Base-by-base conservation (phyloP, 2,888 invertebrate species). In the Caenorhabditis wallacei region DNA sequence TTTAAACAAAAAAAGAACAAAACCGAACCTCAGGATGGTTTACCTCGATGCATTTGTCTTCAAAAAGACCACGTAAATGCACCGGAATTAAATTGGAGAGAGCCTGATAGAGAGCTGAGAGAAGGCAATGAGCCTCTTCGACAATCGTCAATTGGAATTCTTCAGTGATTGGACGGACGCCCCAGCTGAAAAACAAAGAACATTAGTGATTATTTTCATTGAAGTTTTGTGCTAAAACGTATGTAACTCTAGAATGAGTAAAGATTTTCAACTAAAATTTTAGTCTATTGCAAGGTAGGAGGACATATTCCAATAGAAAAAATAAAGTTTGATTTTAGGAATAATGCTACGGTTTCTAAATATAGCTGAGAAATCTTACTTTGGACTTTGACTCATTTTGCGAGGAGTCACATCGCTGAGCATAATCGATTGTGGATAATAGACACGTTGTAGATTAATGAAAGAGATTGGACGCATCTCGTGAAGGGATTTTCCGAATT, bases 401-500 rank as follows among this genome's bases (percentile, higher is more conserved):
- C 96, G 95, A 0, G 96, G 96, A 93, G 97, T 97, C 91, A 96
- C 95, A 61, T 96, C 96, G 91, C 95, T 95, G 92, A 97, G 96
- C 84, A 95, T 94, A 93, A 96, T 95, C 93, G 97, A 97, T 61
- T 92, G 92, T 11, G 92, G 92, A 74, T 90, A 90, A 80, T 92
- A 92, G 63, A 92, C 89, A 24, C 92, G 84, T 80, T 92, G 92
- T 71, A 98, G 94, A 70, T 96, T 95, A 93, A 96, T 96, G 78
- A 97, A 94, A 88, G 96, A 96, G 61, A 97, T 95, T 92, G 96
- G 96, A 93, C 97, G 97, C 69, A 96, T 96, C 94, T 97, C 97
- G 92, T 97, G 96, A 66, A 97, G 96, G 43, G 97, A 96, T 90
- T 96, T 95, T 82, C 95, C 95, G 81, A 95, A 95, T 90, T 96